These are phyloP conservation scores for Anoplophora glabripennis DNA, from an alignment of 1,140 invertebrate species.

Conservation along the genomic window DNA sequence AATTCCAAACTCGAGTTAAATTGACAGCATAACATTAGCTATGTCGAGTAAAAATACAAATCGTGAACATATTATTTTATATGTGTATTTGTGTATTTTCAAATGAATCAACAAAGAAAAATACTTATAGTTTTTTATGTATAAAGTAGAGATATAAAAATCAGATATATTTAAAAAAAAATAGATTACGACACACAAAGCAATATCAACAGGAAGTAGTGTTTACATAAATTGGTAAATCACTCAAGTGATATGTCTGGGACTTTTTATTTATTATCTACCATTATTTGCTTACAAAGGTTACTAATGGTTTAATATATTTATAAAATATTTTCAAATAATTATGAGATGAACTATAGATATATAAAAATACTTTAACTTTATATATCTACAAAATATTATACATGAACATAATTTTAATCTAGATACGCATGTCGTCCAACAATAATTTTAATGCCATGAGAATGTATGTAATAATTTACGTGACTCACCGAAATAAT, in stretches of 20 bases:
- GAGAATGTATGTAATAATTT: neutral
- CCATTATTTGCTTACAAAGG: too few species aligned
- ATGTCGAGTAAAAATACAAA: too few species aligned
- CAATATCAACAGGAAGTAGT: constrained; percentile 7
- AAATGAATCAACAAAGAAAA: neutral
- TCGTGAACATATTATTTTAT: too few species aligned
- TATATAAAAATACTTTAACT: neutral
- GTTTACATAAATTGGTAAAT: neutral
- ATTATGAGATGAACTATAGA: neutral
- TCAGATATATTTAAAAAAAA: neutral
- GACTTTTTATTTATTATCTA: too few species aligned
- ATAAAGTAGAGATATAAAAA: too few species aligned
- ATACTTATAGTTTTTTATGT: too few species aligned
- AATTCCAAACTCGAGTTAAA: too few species aligned
- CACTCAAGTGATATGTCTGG: neutral
- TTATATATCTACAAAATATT: neutral
- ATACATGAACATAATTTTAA: neutral
- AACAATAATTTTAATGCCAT: too few species aligned
- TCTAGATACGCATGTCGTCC: neutral
- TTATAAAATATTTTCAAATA: too few species aligned
- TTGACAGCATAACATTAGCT: too few species aligned
- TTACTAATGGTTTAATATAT: too few species aligned
- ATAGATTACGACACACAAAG: neutral
- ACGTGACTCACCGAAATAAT: constrained; percentile 67
- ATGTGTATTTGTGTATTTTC: neutral